These are phyloP conservation scores for Microctenopoma steveboyesi DNA, from an alignment of 2,797 vertebrate genomes.

Conservation along the genomic window DNA sequence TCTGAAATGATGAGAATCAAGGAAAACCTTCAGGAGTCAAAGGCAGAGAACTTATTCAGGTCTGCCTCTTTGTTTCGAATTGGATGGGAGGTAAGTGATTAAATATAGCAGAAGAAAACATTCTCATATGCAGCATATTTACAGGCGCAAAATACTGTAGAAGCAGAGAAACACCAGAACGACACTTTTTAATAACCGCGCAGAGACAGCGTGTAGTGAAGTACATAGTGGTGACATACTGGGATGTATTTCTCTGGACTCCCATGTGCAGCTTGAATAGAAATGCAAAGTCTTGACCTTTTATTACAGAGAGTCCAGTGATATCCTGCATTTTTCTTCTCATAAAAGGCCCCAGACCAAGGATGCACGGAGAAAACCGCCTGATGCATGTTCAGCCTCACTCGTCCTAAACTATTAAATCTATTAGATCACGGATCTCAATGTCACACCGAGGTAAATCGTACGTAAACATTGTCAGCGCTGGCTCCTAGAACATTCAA, in stretches of 20 bases:
- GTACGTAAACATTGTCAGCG: no score
- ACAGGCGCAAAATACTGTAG: neutral
- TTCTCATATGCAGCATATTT: conserved; percentile 13
- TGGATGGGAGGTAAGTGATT: conserved; percentile 19
- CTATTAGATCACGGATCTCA: no score
- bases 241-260: no score
- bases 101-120: conserved; percentile 17
- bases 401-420: no score
- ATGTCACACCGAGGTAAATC: no score
- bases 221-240: neutral
- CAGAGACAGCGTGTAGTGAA: neutral
- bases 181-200: conserved; percentile 8
- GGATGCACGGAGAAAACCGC: neutral
- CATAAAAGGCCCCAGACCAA: neutral
- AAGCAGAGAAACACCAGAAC: conserved; percentile 5
- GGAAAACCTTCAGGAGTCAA: conserved; percentile 28
- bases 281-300: neutral
- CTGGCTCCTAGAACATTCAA: no score
- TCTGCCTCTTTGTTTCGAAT: conserved; percentile 19
- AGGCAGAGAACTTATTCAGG: conserved; percentile 29
- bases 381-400: no score
- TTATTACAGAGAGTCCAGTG: neutral
- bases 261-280: neutral
- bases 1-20: conserved; percentile 31
- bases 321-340: neutral